Evolutionary conservation across 1,140 invertebrate species (phyloP), one percentile per base, ranked within the genome.

Genomic region (Tyrophagus putrescentiae): DNA sequence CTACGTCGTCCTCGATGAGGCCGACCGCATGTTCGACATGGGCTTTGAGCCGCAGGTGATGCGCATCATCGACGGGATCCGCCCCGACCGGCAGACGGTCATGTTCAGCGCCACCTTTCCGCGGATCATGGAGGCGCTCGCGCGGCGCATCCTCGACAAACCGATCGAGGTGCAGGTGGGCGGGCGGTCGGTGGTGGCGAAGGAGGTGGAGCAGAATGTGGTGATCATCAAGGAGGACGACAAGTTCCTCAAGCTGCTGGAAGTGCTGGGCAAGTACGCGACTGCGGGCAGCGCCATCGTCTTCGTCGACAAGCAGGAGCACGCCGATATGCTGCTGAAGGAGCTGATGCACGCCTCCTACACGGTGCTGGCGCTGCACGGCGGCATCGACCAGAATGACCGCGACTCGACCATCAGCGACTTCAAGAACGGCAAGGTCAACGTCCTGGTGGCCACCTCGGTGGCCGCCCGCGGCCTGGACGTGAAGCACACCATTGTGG

Each of bases 21-120:
- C 96, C 1, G 96, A 99, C 73, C 76, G 96, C 33, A 98, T 98
- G 95, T 99, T 99, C 70, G 96, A 99, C 70, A 97, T 98, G 92
- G 95, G 95, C 18, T 99, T 99, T 73, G 95, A 98, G 74, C 95
- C 95, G 4, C 95, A 98, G 76, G 85, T 93, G 0, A 96, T 93
- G 86, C 81, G 90, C 64, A 98, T 99, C 44, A 85, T 99, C 64
- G 94, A 98, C 67, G 96, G 96, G 71, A 83, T 98, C 1, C 77
- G 95, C 32, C 96, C 96, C 0, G 95, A 98, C 73, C 73, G 93
- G 48, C 93, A 99, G 73, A 97, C 92, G 0, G 94, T 99, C 0
- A 85, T 99, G 80, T 99, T 98, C 71, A 96, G 90, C 65, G 96
- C 96, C 0, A 99, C 96, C 0, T 99, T 99, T 71, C 96, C 96